A percentile compares a stretch with the other conserved stretches of the same genome.
Conservation (phyloP, 1,140 invertebrate genomes). For the Lordiphosa collinella region DNA sequence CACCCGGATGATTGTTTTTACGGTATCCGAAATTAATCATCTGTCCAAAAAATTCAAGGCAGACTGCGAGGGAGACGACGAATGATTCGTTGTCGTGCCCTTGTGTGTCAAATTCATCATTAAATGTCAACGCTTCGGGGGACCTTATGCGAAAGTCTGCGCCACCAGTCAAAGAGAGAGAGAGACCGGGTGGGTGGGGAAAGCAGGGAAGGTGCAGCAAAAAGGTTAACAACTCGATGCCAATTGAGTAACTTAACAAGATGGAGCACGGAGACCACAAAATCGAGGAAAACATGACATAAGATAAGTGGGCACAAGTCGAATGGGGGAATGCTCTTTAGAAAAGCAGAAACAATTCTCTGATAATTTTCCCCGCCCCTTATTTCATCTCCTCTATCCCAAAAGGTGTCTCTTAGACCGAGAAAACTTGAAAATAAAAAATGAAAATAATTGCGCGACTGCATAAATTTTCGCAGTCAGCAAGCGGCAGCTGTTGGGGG, state of each 20-base stretch:
- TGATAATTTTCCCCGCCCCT: not conserved
- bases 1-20: conserved; percentile 58
- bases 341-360: too few species aligned
- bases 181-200: conserved; percentile 4
- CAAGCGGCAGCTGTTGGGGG: not conserved
- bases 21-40: conserved; percentile 58
- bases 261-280: conserved; percentile 16
- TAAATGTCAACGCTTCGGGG: conserved; percentile 77
- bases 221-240: conserved; percentile 71
- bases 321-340: conserved; percentile 1
- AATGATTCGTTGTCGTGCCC: conserved; percentile 65
- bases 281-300: conserved; percentile 19
- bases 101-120: conserved; percentile 79
- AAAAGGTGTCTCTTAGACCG: conserved; percentile 18
- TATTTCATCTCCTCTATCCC: not conserved
- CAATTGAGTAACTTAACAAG: conserved; percentile 69
- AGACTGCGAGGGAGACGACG: conserved; percentile 12
- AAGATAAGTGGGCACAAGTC: not conserved
- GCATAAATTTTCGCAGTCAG: conserved; percentile 60
- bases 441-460: conserved; percentile 65
- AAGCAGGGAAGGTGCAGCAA: conserved; percentile 25
- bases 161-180: conserved; percentile 14
- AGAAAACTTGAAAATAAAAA: conserved; percentile 34
- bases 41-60: conserved; percentile 22
- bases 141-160: conserved; percentile 54